Evolutionary conservation across 2,113 vertebrate species (phyloP).

Genomic region (Dasypus novemcinctus): DNA sequence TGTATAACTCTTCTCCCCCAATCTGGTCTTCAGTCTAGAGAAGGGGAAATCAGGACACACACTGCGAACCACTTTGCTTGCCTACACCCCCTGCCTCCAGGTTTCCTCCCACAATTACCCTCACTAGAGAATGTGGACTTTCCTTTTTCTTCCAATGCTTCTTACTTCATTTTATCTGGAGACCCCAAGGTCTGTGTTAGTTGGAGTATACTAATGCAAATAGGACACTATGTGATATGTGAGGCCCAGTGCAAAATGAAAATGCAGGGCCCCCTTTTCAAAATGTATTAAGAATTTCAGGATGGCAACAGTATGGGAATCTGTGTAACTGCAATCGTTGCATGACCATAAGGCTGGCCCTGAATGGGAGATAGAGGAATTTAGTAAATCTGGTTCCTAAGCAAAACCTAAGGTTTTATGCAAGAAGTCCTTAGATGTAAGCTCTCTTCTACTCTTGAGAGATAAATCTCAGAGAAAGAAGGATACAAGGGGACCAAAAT

Average conservation of each 20-base stretch:
- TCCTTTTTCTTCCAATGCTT: not conserved
- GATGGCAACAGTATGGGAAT: not conserved
- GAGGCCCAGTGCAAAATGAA: not conserved
- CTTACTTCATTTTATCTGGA: not conserved
- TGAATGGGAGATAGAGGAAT: not conserved
- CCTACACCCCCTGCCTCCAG: not conserved
- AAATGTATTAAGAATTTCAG: not conserved
- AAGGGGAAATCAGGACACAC: not conserved
- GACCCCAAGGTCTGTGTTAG: not conserved
- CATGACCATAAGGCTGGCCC: not conserved
- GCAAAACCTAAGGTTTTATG: not conserved
- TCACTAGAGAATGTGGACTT: not conserved
- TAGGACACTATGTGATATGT: not conserved
- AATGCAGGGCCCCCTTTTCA: not conserved
- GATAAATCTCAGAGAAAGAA: not conserved
- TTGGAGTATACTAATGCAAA: not conserved
- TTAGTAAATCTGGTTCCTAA: not conserved
- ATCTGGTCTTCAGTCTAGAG: not conserved
- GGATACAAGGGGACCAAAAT: not conserved
- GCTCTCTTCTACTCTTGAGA: not conserved
- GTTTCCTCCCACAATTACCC: not conserved
- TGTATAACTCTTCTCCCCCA: accelerated
- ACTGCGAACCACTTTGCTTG: not conserved
- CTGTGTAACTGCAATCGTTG: accelerated
- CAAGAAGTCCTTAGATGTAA: not conserved